A percentile compares a stretch with the other conserved stretches of the same genome.
Conservation (phyloP, 1,140 invertebrate species). For the Pogonus chalceus region DNA sequence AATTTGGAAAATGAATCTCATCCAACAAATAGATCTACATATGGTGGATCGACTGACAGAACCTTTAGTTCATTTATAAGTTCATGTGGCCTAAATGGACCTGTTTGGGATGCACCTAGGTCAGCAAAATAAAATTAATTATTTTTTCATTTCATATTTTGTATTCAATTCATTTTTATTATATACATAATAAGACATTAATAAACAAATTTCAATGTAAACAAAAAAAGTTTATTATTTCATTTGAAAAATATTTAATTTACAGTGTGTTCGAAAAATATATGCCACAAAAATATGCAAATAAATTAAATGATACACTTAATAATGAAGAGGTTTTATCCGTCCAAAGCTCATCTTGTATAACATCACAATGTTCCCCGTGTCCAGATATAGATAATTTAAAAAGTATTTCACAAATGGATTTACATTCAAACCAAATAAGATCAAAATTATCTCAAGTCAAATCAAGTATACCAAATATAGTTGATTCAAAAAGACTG, state of each 20-base stretch:
- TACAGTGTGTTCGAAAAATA: not conserved
- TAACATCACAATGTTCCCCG: not conserved
- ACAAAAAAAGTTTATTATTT: not conserved
- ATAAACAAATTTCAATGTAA: not conserved
- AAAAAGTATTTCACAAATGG: not conserved
- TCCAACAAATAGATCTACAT: not conserved
- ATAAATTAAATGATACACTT: not conserved
- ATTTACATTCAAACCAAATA: too few relatives aligned
- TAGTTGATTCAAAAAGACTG: not conserved
- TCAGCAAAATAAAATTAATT: not conserved
- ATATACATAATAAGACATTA: not conserved
- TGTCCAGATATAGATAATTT: constrained; percentile 1
- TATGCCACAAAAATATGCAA: not conserved
- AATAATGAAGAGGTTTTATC: too few relatives aligned
- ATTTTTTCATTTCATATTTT: not conserved
- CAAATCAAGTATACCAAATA: too few relatives aligned
- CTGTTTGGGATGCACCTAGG: not conserved
- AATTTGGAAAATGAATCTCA: not conserved
- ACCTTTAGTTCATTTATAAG: not conserved
- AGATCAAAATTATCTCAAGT: too few relatives aligned
- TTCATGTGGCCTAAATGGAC: not conserved
- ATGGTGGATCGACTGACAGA: not conserved
- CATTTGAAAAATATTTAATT: not conserved
- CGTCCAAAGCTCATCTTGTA: not conserved
- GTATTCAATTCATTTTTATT: not conserved